Conservation (phyloP, 1,140 invertebrate species). For the Dufourea novaeangliae region DNA sequence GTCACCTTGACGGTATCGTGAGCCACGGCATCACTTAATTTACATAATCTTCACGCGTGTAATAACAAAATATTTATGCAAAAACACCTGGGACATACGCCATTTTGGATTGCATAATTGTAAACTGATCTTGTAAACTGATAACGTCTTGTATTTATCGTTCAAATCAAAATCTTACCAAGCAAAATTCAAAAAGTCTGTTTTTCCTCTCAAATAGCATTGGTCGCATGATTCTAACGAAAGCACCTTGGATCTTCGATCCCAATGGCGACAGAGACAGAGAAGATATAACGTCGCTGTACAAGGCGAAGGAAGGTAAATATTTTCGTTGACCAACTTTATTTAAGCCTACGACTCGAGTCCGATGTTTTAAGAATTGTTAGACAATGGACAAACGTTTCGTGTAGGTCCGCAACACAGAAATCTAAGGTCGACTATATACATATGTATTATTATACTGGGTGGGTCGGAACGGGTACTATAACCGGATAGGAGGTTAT, state of each 20-base stretch:
- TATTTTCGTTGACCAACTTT: no score
- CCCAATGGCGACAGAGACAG: conserved; percentile 86
- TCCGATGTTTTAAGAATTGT: no score
- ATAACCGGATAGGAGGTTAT: no score
- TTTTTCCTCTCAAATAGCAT: conserved; percentile 81
- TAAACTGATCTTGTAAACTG: no score
- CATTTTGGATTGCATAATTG: not conserved
- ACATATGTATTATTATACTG: no score
- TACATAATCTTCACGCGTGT: not conserved
- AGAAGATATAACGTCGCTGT: conserved; percentile 87
- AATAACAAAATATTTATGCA: not conserved
- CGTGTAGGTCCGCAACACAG: no score
- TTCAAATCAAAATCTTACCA: not conserved
- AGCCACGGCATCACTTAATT: not conserved
- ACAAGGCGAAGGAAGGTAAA: conserved; percentile 89
- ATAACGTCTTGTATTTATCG: not conserved
- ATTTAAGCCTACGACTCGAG: no score
- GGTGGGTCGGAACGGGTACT: no score
- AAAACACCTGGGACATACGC: not conserved
- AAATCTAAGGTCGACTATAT: no score
- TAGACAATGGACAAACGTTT: no score
- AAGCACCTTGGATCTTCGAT: conserved; percentile 87
- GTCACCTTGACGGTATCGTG: not conserved
- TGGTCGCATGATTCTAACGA: conserved; percentile 89
- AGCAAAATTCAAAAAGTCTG: not conserved